Evolutionary conservation across 1,140 invertebrate genomes (phyloP).

Genomic region (Drosophila tropicalis): DNA sequence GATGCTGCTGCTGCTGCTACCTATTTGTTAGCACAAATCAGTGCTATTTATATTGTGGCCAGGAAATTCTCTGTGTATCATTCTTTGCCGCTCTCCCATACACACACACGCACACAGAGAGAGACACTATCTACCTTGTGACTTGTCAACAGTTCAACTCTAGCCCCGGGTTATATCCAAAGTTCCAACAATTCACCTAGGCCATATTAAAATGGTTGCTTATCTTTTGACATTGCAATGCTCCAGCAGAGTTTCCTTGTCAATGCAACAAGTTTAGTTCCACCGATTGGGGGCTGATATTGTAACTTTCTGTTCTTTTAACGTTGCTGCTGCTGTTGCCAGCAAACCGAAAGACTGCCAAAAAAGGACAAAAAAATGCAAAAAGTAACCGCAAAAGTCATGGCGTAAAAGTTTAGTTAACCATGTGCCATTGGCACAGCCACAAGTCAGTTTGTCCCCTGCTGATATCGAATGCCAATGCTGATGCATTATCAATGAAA

Average conservation of each 20-base stretch:
- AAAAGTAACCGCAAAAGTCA: conserved; percentile 58
- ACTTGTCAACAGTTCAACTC: conserved; percentile 65
- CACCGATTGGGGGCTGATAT: conserved; percentile 18
- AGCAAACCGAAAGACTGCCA: neutral
- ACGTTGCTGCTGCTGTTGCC: neutral
- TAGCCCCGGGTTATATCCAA: conserved; percentile 51
- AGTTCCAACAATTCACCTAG: conserved; percentile 40
- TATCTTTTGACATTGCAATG: conserved; percentile 44
- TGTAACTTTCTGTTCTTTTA: conserved; percentile 58
- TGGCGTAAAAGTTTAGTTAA: conserved; percentile 51
- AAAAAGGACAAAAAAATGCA: neutral
- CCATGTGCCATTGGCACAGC: neutral
- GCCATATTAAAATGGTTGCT: conserved; percentile 42
- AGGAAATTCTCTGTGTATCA: conserved; percentile 29
- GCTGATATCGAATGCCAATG: conserved; percentile 8
- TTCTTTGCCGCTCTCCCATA: conserved; percentile 4
- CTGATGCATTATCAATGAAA: conserved; percentile 47
- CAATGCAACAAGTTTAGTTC: conserved; percentile 70
- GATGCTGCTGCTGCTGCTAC: conserved; percentile 31
- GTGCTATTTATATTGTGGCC: conserved; percentile 78
- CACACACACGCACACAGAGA: too few species aligned
- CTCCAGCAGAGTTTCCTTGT: conserved; percentile 37
- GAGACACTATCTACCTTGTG: conserved; percentile 15
- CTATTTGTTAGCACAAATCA: conserved; percentile 77
- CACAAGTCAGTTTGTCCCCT: conserved; percentile 1